Conservation (phyloP, 2,113 vertebrate species). For the Eubucco bourcierii region DNA sequence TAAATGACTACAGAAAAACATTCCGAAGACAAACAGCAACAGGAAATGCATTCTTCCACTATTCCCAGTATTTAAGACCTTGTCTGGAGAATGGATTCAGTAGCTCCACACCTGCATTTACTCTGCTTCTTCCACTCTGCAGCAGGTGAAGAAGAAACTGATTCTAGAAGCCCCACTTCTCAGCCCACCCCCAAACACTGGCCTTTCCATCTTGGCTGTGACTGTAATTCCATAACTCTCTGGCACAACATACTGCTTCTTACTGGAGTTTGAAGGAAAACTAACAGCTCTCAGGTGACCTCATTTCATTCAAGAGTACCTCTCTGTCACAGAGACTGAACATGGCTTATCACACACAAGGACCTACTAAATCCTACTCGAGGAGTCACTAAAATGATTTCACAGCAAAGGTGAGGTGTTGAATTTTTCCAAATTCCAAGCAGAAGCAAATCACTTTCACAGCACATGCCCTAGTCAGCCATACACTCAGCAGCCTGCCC, state of each 20-base stretch:
- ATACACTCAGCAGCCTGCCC: conserved; percentile 4
- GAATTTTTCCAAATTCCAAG: background rate
- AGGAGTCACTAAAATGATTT: background rate
- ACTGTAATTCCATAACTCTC: background rate
- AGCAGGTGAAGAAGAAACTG: background rate
- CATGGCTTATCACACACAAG: background rate
- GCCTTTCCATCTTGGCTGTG: background rate
- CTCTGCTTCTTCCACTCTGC: background rate
- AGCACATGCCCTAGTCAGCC: conserved; percentile 1
- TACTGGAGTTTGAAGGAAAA: background rate
- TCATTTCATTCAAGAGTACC: background rate
- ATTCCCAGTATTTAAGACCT: background rate
- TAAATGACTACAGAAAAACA: background rate
- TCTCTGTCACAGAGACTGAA: background rate
- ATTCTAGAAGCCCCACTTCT: background rate
- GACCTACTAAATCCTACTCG: background rate
- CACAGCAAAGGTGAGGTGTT: background rate
- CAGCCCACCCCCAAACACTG: accelerated
- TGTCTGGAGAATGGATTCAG: background rate
- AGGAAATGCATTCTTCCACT: background rate
- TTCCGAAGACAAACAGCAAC: background rate
- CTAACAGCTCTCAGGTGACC: background rate
- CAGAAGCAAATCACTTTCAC: conserved; percentile 17
- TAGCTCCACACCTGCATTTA: background rate
- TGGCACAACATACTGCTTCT: background rate